These are phyloP conservation scores for Florisuga fusca DNA, from an alignment of 2,797 vertebrate genomes.

Conservation along the genomic window DNA sequence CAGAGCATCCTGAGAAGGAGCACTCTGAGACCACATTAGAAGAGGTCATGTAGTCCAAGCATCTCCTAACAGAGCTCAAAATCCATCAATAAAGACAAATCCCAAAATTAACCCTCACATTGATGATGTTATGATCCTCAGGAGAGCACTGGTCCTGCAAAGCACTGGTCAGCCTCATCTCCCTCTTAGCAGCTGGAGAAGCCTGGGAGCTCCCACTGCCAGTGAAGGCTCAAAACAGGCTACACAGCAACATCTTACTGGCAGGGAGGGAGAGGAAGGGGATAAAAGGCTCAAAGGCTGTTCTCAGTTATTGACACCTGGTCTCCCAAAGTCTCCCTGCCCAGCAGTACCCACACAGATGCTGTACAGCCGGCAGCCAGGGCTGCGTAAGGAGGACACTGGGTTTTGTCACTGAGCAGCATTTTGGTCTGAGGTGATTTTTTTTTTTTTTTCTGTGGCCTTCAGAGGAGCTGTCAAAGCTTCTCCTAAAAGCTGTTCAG, in stretches of 20 bases:
- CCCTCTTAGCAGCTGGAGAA: background rate
- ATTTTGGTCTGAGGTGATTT: background rate
- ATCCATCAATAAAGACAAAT: background rate
- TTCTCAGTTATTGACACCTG: background rate
- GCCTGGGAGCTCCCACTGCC: background rate
- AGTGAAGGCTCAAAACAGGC: background rate
- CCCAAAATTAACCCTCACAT: background rate
- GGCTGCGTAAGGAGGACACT: rapidly evolving
- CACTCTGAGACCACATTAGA: rapidly evolving
- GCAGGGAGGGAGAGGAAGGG: background rate
- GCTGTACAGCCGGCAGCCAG: background rate
- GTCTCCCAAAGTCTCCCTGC: background rate
- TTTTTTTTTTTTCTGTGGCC: background rate
- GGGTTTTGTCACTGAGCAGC: background rate
- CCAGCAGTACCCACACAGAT: background rate
- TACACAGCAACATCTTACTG: background rate
- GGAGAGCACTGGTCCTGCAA: background rate
- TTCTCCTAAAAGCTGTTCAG: background rate
- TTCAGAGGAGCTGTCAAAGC: slow-evolving; percentile 29
- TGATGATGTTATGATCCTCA: background rate
- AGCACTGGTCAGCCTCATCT: background rate
- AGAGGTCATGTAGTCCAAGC: background rate
- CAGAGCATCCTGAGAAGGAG: background rate
- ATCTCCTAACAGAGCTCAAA: background rate
- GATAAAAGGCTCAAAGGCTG: background rate